A percentile compares a stretch with the other conserved stretches of the same genome.
Evolutionary conservation across 2,797 vertebrate species (phyloP).

Genomic region (Epinephelus malabaricus): DNA sequence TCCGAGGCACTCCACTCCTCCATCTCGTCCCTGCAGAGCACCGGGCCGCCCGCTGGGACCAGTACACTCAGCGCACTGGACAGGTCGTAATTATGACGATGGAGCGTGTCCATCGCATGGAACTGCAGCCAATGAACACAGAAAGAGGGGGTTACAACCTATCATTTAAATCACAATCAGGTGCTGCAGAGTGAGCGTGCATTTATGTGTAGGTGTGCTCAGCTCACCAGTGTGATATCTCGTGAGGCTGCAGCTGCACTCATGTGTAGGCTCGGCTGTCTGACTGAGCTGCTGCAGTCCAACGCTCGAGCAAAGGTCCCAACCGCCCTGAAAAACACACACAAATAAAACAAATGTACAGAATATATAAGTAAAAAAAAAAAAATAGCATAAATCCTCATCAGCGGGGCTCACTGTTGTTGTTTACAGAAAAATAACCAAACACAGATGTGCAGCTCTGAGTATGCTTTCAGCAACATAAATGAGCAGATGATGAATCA

Average conservation of each 20-base stretch:
- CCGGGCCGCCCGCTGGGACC: slow-evolving; percentile 95
- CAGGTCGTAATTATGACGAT: slow-evolving; percentile 94
- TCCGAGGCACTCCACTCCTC: slow-evolving; percentile 99
- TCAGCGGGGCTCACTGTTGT: background rate
- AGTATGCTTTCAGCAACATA: background rate
- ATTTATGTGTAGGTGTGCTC: background rate
- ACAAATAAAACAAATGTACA: background rate
- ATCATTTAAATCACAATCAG: background rate
- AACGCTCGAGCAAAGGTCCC: slow-evolving; percentile 96
- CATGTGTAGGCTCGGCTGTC: slow-evolving; percentile 98
- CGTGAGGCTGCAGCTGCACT: slow-evolving; percentile 97
- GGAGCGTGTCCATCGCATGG: slow-evolving; percentile 97
- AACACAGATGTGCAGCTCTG: background rate
- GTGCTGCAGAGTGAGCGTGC: background rate
- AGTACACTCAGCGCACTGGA: slow-evolving; percentile 95
- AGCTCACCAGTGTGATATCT: slow-evolving; percentile 96
- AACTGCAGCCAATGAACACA: slow-evolving; percentile 83
- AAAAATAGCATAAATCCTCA: background rate
- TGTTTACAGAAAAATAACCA: background rate
- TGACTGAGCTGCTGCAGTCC: slow-evolving; percentile 97
- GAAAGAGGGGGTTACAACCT: background rate
- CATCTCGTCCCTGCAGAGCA: slow-evolving; percentile 97
- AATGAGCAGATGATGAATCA: background rate
- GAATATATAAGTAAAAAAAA: background rate
- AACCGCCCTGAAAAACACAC: slow-evolving; percentile 87